A percentile compares a stretch with the other conserved stretches of the same genome.
Conservation (phyloP, 2,797 vertebrate genomes). For the Clarias fuscus region DNA sequence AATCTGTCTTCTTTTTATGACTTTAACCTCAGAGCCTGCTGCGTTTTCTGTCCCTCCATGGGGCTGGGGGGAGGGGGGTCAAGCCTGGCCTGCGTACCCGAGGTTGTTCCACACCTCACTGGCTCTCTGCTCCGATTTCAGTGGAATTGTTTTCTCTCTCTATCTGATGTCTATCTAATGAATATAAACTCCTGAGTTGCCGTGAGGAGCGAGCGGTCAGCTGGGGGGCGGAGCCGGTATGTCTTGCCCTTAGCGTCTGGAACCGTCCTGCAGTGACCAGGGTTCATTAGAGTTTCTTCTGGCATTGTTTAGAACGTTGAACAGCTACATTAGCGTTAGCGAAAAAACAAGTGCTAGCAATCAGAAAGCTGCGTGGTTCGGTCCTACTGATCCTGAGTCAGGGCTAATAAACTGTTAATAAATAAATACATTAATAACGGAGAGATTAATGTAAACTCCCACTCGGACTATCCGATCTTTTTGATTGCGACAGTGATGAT, state of each 20-base stretch:
- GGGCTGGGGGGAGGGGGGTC: no score
- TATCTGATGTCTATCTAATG: slow-evolving; percentile 63
- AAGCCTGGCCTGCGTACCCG: not conserved
- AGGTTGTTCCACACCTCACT: not conserved
- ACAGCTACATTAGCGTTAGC: not conserved
- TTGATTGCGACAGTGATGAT: no score
- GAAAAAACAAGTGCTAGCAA: not conserved
- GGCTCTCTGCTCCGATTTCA: slow-evolving; percentile 67
- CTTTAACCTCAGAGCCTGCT: not conserved
- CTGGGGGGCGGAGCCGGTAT: no score
- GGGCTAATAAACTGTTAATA: not conserved
- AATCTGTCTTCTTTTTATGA: not conserved
- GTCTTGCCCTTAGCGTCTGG: not conserved
- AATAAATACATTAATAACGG: not conserved
- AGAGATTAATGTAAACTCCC: not conserved
- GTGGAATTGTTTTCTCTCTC: slow-evolving; percentile 70
- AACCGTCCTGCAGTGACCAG: not conserved
- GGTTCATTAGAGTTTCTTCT: not conserved
- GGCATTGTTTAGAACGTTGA: not conserved
- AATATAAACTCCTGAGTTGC: slow-evolving; percentile 64
- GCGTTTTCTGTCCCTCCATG: no score
- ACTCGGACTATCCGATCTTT: no score
- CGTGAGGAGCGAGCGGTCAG: not conserved
- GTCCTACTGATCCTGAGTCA: not conserved
- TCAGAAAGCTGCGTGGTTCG: no score